Evolutionary conservation across 23 tunicate species (phyloP).

Genomic region (Trididemnum miniatum): DNA sequence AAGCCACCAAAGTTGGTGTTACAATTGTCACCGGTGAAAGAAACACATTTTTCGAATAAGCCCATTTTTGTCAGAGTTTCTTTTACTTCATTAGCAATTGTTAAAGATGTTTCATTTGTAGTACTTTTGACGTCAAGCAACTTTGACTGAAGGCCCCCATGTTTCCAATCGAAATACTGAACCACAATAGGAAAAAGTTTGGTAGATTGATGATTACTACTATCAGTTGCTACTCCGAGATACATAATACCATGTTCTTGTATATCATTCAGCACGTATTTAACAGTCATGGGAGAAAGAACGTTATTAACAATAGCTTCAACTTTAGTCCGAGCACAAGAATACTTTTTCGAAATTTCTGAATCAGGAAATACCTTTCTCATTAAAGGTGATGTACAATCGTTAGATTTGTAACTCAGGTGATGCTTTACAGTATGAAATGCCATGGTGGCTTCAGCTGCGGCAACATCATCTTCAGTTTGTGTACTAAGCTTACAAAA

Average conservation of each 20-base stretch:
- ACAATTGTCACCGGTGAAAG: slow-evolving; percentile 38
- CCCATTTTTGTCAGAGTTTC: slow-evolving; percentile 19
- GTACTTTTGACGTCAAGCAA: slow-evolving; percentile 22
- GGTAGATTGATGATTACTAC: slow-evolving; percentile 6
- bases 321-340: slow-evolving; percentile 1
- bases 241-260: slow-evolving; percentile 39
- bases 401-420: slow-evolving; percentile 29
- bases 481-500: slow-evolving; percentile 1
- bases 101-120: slow-evolving; percentile 27
- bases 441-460: slow-evolving; percentile 21
- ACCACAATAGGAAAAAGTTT: slow-evolving; percentile 29
- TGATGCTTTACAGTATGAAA: slow-evolving; percentile 45
- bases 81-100: slow-evolving; percentile 31
- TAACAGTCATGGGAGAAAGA: slow-evolving; percentile 9
- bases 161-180: slow-evolving; percentile 47
- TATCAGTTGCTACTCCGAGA: slow-evolving; percentile 31
- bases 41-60: slow-evolving; percentile 18
- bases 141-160: slow-evolving; percentile 30
- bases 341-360: slow-evolving; percentile 14
- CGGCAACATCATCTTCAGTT: slow-evolving; percentile 28
- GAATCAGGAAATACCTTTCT: slow-evolving; percentile 28
- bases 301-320: slow-evolving; percentile 5
- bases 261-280: slow-evolving; percentile 27
- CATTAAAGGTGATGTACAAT: slow-evolving; percentile 30
- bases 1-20: slow-evolving; percentile 28